Evolutionary conservation across 2,113 vertebrate species (phyloP).

Genomic region (Plestiodon gilberti): DNA sequence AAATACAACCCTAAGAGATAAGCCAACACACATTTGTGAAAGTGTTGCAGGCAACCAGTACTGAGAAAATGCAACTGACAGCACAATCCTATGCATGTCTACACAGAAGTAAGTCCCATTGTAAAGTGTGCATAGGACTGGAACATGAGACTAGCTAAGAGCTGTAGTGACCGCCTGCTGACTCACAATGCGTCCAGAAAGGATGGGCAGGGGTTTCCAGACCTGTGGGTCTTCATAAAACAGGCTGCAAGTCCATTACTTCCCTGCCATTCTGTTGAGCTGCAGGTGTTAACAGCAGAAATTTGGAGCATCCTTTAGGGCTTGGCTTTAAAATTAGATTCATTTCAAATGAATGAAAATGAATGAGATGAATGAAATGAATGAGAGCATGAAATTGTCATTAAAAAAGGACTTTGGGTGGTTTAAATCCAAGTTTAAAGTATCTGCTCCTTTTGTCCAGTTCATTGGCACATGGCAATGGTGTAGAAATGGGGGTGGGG

Average conservation of each 20-base stretch:
- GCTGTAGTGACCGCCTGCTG: not conserved
- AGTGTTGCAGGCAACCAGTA: not conserved
- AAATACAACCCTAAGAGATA: no score
- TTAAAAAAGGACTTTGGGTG: not conserved
- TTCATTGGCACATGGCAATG: not conserved
- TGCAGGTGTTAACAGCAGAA: not conserved
- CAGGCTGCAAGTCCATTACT: not conserved
- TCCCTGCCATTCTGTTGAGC: not conserved
- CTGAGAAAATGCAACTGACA: no score
- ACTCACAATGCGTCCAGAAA: not conserved
- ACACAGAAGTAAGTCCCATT: no score
- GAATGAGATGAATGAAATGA: no score
- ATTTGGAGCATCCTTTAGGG: not conserved
- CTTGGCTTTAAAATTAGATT: not conserved
- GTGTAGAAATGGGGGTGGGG: no score
- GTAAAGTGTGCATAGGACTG: no score
- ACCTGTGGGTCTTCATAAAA: not conserved
- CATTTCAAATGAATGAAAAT: not conserved
- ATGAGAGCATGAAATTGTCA: not conserved
- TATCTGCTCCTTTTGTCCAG: no score
- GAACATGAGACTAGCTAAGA: not conserved
- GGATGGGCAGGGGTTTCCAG: not conserved
- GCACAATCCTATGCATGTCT: no score
- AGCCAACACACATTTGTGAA: not conserved
- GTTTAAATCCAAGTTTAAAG: no score